These are phyloP conservation scores for Gymnodraco acuticeps DNA, from an alignment of 2,797 vertebrate genomes.

Conservation along the genomic window DNA sequence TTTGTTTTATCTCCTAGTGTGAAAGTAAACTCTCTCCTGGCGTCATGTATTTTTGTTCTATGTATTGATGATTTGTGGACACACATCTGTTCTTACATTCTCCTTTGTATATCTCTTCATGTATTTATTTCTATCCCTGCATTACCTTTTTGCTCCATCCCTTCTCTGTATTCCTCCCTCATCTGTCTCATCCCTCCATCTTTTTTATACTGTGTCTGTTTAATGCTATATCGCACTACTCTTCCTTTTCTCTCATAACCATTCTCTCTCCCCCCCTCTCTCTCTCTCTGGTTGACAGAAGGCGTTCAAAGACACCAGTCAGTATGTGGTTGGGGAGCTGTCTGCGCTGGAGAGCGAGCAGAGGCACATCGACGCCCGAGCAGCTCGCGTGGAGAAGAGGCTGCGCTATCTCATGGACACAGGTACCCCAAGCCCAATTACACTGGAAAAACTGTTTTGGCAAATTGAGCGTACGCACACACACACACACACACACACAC, in stretches of 20 bases:
- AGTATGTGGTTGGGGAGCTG: constrained; percentile 99
- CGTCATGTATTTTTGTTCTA: constrained; percentile 22
- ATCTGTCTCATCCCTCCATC: constrained; percentile 49
- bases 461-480: constrained; percentile 98
- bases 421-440: constrained; percentile 99
- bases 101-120: constrained; percentile 4
- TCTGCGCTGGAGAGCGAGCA: constrained; percentile 99
- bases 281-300: constrained; percentile 89
- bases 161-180: constrained; percentile 25
- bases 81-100: background rate
- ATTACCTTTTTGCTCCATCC: constrained; percentile 30
- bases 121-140: constrained; percentile 18
- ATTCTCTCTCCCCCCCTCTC: constrained; percentile 8
- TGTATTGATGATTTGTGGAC: background rate
- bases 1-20: constrained; percentile 1
- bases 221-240: constrained; percentile 66
- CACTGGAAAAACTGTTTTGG: constrained; percentile 99
- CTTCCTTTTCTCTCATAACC: constrained; percentile 56
- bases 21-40: constrained; percentile 5
- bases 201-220: constrained; percentile 51
- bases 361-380: constrained; percentile 99
- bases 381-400: constrained; percentile 99
- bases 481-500: constrained; percentile 55
- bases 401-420: constrained; percentile 99
- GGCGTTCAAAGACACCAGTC: constrained; percentile 99